Evolutionary conservation across 2,113 vertebrate genomes (phyloP), one percentile per base, ranked within the genome.

Genomic region (Orthochromis indermauri): DNA sequence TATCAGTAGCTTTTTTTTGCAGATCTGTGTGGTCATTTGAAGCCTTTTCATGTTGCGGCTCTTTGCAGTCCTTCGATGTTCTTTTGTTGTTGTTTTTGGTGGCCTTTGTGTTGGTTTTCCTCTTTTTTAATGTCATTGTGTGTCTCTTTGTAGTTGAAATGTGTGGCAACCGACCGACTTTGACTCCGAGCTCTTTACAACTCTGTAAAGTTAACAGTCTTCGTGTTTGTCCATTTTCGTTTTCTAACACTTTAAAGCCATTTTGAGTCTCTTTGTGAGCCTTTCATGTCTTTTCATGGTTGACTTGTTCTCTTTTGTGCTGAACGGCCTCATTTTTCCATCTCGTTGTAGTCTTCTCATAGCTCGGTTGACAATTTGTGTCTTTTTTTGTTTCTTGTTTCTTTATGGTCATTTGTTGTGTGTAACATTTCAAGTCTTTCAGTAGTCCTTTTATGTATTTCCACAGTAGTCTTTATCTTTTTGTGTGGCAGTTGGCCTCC

Each of bases 51-150:
- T 68, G 63, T 68, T 24, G 63, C 0, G 1, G n/a, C 63, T 42
- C 35, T 68, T 37, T 68, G 63, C 3, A 1, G 5, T 14, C n/a
- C 35, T 40, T 68, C 33, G 0, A 42, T 71, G 66, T 71, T 24
- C 37, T 24, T 71, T 71, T 42, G 13, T 71, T 71, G n/a, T 42
- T 45, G n/a, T 24, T 14, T 45, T 45, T 16, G 66, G 2, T 10
- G 37, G 0, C 66, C n/a, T 71, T 71, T 16, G 66, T 45, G 13
- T 0, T 26, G 12, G 12, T 26, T 42, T 42, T 24, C 13, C 1
- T 42, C 13, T 28, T 47, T 76, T 76, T 47, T 17, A 76, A 47
- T 76, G 24, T 76, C 40, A 47, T 28, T 28, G 16, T 76, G 68
- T 19, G 24, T 76, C 42, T 76, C 24, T 31, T 76, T 2, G 6